Conservation (phyloP, 2,113 vertebrate species). For the Eupsittula cactorum region DNA sequence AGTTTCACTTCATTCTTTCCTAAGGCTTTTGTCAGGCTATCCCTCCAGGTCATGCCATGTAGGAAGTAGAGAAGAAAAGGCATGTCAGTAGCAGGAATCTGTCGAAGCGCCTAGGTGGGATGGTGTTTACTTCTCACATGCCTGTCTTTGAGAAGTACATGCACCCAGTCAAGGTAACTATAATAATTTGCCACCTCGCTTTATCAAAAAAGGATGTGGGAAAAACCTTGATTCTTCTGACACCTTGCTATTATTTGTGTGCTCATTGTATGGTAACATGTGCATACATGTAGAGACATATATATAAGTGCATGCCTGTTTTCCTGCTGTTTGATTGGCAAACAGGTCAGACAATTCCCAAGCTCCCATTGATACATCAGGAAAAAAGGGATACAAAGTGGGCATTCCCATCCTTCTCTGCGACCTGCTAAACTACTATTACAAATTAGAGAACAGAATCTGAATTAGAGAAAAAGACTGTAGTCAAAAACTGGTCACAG, state of each 20-base stretch:
- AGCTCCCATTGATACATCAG: not conserved
- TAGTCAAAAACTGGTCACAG: not conserved
- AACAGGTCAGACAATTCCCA: not conserved
- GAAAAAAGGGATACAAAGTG: not conserved
- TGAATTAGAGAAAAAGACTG: not conserved
- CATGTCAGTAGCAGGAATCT: not conserved
- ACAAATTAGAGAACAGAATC: not conserved
- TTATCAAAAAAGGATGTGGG: not conserved
- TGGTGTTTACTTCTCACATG: not conserved
- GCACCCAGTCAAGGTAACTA: not conserved
- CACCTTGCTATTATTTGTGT: not conserved
- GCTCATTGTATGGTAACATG: not conserved
- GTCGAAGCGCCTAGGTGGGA: not conserved
- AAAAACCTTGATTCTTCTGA: not conserved
- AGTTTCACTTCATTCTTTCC: not conserved
- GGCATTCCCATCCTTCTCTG: not conserved
- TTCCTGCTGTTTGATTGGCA: not conserved
- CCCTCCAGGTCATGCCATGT: not conserved
- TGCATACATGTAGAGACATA: rapidly evolving
- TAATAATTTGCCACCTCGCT: not conserved
- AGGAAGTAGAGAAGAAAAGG: not conserved
- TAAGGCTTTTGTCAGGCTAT: not conserved
- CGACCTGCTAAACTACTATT: not conserved
- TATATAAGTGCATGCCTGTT: not conserved
- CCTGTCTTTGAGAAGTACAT: not conserved